Base-by-base conservation (phyloP, 2,797 vertebrate genomes). In the Urophycis tenuis region DNA sequence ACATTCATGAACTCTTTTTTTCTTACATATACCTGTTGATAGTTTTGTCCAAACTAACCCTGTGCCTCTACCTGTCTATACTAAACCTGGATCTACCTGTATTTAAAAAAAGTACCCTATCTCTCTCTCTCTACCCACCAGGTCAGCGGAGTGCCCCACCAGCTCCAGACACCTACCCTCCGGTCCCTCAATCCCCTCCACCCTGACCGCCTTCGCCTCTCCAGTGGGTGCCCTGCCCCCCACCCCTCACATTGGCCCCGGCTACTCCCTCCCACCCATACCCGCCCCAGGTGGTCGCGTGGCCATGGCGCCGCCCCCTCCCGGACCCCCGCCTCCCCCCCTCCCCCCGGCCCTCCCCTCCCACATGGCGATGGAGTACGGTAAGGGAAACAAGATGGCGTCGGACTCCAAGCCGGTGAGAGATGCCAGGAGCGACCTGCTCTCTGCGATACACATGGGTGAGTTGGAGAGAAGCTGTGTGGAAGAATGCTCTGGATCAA, bases 371-470 rank as follows among this genome's bases (percentile, higher is more conserved):
- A n/a, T n/a, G n/a, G 92, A 92, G 79, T 75, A 90, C 5, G 81
- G 86, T 5, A 91, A 92, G 77, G 83, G 85, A 0, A 83, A 85
- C 1, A 81, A 85, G 84, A 85, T 91, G 74, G 88, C 88, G 60
- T 12, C 10, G 0, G 85, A 93, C 80, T 84, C 90, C 19, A 93
- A 88, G 74, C 84, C 94, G 36, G 91, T 94, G 83, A 92, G 92
- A 74, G 94, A 95, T 0, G 92, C 92, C 1, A 93, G 95, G 77
- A 96, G 95, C 75, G 95, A 96, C 85, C 91, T 96, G 60, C 91
- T 97, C 78, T 95, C 95, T 0, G 95, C 95, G 9, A 96, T 96
- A 81, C 93, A 95, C 45, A 95, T 96, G 91, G 95, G 95, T 96
- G 67, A 87, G 91, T 81, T 0, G 34, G 60, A 67, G 60, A 25